These are phyloP conservation scores for Pantherophis guttatus DNA, from an alignment of 2,113 vertebrate species.

Conservation along the genomic window DNA sequence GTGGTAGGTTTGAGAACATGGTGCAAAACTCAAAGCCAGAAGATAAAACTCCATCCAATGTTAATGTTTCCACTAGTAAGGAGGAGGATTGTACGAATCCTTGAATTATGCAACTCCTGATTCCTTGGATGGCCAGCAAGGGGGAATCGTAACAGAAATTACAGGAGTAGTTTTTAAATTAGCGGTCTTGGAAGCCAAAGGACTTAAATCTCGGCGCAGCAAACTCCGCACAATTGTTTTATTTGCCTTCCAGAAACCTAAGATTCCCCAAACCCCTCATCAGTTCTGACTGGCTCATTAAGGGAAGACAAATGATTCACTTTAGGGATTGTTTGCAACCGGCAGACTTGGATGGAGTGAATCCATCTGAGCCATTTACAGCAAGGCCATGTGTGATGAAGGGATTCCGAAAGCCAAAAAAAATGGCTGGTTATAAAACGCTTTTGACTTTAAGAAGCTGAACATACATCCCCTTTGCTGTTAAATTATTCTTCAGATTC, in stretches of 20 bases:
- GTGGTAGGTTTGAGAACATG: neutral
- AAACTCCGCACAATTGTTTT: slow-evolving; percentile 34
- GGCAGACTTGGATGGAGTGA: slow-evolving; percentile 37
- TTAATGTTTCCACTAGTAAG: slow-evolving; percentile 30
- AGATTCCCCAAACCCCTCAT: slow-evolving; percentile 63
- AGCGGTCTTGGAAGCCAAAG: slow-evolving; percentile 46
- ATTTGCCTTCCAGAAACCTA: slow-evolving; percentile 54
- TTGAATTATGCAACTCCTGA: slow-evolving; percentile 52
- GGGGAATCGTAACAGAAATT: slow-evolving; percentile 14
- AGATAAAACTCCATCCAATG: slow-evolving; percentile 32
- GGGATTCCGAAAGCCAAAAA: neutral
- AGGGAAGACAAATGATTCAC: slow-evolving; percentile 63
- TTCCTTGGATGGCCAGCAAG: slow-evolving; percentile 49
- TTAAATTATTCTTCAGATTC: neutral
- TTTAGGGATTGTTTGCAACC: slow-evolving; percentile 51
- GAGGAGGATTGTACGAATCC: slow-evolving; percentile 38
- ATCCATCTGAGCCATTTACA: slow-evolving; percentile 32
- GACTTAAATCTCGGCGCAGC: slow-evolving; percentile 10
- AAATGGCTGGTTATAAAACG: neutral
- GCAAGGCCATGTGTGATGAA: slow-evolving; percentile 19
- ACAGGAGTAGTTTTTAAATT: slow-evolving; percentile 58
- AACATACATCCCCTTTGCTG: neutral
- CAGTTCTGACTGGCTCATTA: slow-evolving; percentile 58
- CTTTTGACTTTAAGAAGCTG: neutral
- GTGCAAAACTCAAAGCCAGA: slow-evolving; percentile 36